phyloP scores from a whole-genome alignment of 2,797 vertebrate genomes.

The Centroberyx gerrardi region DNA sequence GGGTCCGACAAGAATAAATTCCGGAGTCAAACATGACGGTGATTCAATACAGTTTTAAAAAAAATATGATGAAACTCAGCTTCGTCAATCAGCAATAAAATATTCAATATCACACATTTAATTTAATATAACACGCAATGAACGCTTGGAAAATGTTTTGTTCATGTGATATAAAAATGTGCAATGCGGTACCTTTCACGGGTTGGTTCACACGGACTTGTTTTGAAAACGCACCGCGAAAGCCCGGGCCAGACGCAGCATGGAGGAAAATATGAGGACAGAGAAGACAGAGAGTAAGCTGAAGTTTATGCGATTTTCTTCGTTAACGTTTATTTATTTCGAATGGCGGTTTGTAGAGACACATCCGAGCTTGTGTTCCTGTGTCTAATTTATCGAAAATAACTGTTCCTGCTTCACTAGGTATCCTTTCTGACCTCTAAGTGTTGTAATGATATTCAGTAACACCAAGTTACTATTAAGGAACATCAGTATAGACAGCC shows the following conservation, averaged over 20 bases:
- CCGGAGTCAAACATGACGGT: slow-evolving; percentile 62
- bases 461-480: too few species aligned
- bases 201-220: slow-evolving; percentile 72
- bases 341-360: background rate
- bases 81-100: background rate
- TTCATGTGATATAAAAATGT: background rate
- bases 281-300: slow-evolving; percentile 20
- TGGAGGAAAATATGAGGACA: slow-evolving; percentile 38
- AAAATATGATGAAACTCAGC: background rate
- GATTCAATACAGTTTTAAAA: too few species aligned
- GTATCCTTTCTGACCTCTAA: background rate
- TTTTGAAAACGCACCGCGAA: slow-evolving; percentile 72
- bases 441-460: too few species aligned
- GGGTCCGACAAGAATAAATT: slow-evolving; percentile 44
- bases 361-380: accelerated
- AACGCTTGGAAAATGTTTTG: background rate
- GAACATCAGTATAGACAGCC: too few species aligned
- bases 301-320: accelerated
- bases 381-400: background rate
- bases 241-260: slow-evolving; percentile 68
- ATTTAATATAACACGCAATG: background rate
- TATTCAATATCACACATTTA: background rate
- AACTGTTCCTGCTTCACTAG: background rate
- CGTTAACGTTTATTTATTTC: accelerated
- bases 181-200: background rate